These are phyloP conservation scores for Pachycephala philippinensis DNA, from an alignment of 2,113 vertebrate species.

Conservation along the genomic window DNA sequence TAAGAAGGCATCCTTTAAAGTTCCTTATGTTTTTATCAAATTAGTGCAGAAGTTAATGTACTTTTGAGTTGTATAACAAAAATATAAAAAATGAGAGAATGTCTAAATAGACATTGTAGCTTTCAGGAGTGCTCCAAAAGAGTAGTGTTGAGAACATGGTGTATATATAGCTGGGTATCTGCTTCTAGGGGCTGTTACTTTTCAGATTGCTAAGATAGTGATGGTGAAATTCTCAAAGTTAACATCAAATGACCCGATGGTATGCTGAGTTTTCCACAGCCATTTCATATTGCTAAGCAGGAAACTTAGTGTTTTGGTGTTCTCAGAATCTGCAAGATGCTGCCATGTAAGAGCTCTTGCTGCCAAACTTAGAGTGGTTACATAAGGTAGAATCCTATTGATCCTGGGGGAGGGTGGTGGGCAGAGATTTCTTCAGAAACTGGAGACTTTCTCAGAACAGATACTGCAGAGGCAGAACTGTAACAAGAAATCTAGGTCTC, in stretches of 20 bases:
- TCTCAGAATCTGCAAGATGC: neutral
- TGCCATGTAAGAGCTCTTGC: neutral
- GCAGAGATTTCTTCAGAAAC: neutral
- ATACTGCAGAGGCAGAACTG: neutral
- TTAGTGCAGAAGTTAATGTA: rapidly evolving
- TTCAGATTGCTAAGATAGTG: neutral
- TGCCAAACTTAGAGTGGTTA: neutral
- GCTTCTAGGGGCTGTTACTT: neutral
- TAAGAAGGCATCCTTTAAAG: neutral
- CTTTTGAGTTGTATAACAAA: neutral
- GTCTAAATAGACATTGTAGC: neutral
- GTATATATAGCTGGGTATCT: rapidly evolving
- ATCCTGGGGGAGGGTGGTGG: neutral
- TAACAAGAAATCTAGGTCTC: neutral
- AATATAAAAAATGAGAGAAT: rapidly evolving
- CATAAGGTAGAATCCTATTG: neutral
- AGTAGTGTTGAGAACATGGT: neutral
- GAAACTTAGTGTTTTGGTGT: neutral
- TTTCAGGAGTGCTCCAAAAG: neutral
- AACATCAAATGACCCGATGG: neutral
- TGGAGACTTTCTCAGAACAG: neutral
- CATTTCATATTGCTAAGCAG: neutral
- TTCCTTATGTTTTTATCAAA: neutral
- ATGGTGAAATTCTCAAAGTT: neutral
- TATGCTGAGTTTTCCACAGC: neutral